Evolutionary conservation across 2,797 vertebrate species (phyloP).

Genomic region (Synaphobranchus kaupii): DNA sequence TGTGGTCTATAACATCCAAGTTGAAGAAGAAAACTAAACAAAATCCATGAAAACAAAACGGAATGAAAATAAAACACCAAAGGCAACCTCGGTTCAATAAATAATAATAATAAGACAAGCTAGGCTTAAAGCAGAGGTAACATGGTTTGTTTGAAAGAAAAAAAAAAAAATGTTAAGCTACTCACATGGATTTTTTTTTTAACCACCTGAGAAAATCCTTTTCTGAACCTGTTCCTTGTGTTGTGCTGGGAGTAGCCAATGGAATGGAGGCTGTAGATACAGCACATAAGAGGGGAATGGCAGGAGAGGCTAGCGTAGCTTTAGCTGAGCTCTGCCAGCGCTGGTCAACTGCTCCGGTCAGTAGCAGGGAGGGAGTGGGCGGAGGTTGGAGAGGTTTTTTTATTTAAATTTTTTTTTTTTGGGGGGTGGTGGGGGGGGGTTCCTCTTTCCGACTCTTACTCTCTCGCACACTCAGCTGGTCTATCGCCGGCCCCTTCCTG

Average conservation of each 20-base stretch:
- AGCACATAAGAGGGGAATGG: neutral
- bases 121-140: conserved; percentile 74
- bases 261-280: conserved; percentile 55
- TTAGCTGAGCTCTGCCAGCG: neutral
- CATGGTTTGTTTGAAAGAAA: conserved; percentile 51
- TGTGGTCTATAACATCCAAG: conserved; percentile 49
- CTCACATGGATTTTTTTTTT: conserved; percentile 72
- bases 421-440: conserved; percentile 14
- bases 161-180: conserved; percentile 76
- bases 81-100: conserved; percentile 62
- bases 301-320: neutral
- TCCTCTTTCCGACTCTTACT: conserved; percentile 12
- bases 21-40: conserved; percentile 43
- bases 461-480: conserved; percentile 22
- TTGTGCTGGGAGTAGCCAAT: conserved; percentile 56
- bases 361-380: conserved; percentile 47
- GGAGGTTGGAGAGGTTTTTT: conserved; percentile 47
- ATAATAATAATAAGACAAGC: conserved; percentile 56
- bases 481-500: neutral
- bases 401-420: conserved; percentile 15
- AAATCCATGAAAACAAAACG: conserved; percentile 55
- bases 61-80: conserved; percentile 36
- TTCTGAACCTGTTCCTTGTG: conserved; percentile 63
- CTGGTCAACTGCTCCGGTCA: neutral
- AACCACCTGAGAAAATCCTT: conserved; percentile 86